These are phyloP conservation scores for Sinella curviseta DNA, from an alignment of 1,140 invertebrate genomes.

Conservation along the genomic window DNA sequence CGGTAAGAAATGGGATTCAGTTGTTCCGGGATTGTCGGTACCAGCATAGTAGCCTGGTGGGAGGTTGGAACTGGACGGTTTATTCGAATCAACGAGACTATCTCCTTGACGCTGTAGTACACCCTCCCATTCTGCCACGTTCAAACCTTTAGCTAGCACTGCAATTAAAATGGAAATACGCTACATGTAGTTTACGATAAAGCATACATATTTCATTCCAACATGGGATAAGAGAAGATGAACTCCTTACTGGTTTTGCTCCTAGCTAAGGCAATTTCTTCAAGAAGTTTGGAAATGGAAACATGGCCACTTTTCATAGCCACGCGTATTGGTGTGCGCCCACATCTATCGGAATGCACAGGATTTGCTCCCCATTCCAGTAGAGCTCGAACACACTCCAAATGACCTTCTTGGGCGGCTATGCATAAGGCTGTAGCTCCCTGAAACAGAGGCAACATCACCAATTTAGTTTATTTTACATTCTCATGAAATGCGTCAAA, in stretches of 20 bases:
- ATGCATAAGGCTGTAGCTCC: constrained; percentile 83
- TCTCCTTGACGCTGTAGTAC: constrained; percentile 32
- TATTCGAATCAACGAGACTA: constrained; percentile 23
- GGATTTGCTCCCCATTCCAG: constrained; percentile 88
- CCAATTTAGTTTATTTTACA: background rate
- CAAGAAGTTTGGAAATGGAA: constrained; percentile 68
- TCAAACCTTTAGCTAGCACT: constrained; percentile 38
- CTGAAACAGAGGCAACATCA: constrained; percentile 60
- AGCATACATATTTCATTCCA: background rate
- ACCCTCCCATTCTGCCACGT: constrained; percentile 34
- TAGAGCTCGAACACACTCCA: constrained; percentile 81
- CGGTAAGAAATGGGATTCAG: constrained; percentile 59
- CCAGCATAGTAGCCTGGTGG: background rate
- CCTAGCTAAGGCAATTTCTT: constrained; percentile 54
- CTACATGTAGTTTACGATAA: no score
- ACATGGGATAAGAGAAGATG: no score
- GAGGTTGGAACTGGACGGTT: constrained; percentile 34
- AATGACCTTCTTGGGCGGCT: constrained; percentile 77
- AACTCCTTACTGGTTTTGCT: constrained; percentile 44
- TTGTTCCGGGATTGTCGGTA: constrained; percentile 46
- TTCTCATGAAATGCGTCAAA: background rate
- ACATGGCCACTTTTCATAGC: constrained; percentile 75
- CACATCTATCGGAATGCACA: constrained; percentile 86
- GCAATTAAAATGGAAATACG: background rate
- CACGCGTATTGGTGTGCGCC: constrained; percentile 74